phyloP scores from a whole-genome alignment of 2,888 invertebrate genomes.

The Pristionchus arcanus region DNA sequence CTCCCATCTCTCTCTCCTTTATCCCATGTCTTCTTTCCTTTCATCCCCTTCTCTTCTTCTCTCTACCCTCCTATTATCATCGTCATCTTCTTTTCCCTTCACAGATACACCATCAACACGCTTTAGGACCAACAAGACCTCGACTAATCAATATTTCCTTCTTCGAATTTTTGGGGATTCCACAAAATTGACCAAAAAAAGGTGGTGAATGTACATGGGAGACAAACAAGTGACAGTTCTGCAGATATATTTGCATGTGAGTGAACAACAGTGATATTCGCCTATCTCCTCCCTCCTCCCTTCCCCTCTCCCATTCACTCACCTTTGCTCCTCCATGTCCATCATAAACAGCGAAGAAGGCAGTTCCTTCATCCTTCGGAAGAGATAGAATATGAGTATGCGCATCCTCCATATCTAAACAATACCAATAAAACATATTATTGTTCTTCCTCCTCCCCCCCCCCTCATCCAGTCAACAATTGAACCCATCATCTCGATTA shows the following conservation, averaged over 20 bases:
- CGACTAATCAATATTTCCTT: not conserved
- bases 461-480: not conserved
- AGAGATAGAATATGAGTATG: slow-evolving; percentile 94
- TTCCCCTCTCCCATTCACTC: not conserved
- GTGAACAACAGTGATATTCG: not conserved
- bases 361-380: slow-evolving; percentile 90
- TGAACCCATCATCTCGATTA: not conserved
- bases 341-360: slow-evolving; percentile 97
- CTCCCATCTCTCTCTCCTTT: not conserved
- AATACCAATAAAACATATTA: not conserved
- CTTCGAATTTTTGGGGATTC: not conserved
- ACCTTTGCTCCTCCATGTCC: slow-evolving; percentile 87
- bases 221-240: not conserved
- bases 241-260: not conserved
- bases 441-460: not conserved
- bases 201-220: not conserved
- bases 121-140: not conserved
- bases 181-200: not conserved
- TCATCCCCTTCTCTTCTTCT: too few species aligned
- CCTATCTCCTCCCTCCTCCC: not conserved
- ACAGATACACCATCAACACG: not conserved
- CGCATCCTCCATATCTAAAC: slow-evolving; percentile 93
- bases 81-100: not conserved
- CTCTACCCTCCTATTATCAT: slow-evolving; percentile 13
- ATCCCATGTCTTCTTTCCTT: not conserved